Base-by-base conservation (phyloP, 2,888 invertebrate genomes). In the Cordilura impudica region DNA sequence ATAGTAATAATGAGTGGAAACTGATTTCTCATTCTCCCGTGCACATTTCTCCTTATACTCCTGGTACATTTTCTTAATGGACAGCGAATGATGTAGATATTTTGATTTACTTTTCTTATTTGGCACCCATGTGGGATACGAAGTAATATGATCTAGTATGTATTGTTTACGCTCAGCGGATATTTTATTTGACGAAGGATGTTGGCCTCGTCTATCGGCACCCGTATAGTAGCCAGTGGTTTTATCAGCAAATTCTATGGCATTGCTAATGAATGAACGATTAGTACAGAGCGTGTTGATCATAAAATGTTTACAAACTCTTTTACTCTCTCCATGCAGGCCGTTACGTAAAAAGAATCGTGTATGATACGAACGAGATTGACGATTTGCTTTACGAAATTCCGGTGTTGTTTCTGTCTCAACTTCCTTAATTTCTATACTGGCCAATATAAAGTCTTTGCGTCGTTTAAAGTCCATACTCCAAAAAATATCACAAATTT, bases 41-140 rank as follows among this genome's bases (percentile, higher is more conserved):
- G 69, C 51, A 54, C 82, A 81, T 53, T 73, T 73, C 14, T 72
- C 53, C 49, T 83, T 82, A 60, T 83, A 83, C 14, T 75, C 81
- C 6, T 61, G 51, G 63, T 72, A 80, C 82, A 83, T 81, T 19
- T 80, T 75, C 19, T 73, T 77, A 39, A 83, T 82, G 39, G 61
- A 81, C 35, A 82, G 54, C 10, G 78, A 73, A 51, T 81, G 78
- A 58, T 83, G 82, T 14, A 83, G 26, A 35, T 69, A 82, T 19
- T 81, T 74, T 8, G 74, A 82, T 63, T 83, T 82, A 35, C 73
- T 75, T 31, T 63, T 78, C 35, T 81, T 82, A 53, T 81, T 78
- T 18, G 83, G 83, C 56, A 82, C 63, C 83, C 83, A 83, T 10
- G 70, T 80, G 16, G 81, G 80, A 61, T 81, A 82, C 18, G 82